Base-by-base conservation (phyloP, 1,140 invertebrate genomes). In the Ditylenchus dipsaci region DNA sequence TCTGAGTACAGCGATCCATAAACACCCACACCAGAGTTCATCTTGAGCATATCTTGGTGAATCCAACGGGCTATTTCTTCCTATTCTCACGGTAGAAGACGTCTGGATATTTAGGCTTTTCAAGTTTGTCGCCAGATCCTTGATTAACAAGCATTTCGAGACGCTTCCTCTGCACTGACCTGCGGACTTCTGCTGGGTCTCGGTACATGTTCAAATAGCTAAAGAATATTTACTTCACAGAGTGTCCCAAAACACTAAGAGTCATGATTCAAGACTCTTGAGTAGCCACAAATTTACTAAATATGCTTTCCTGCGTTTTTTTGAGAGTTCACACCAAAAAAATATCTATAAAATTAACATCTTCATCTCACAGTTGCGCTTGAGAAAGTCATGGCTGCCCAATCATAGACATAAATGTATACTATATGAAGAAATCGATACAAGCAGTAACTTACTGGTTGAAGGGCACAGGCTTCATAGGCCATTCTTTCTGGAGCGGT, bases 401-500 rank as follows among this genome's bases (percentile, higher is more conserved):
- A n/a, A n/a, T n/a, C n/a, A n/a, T n/a, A n/a, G n/a, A n/a, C n/a
- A n/a, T n/a, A n/a, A 38, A 38, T 38, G 33, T 38, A 38, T 5
- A 38, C n/a, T n/a, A n/a, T n/a, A 13, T 45, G 43, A 27, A 61
- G 26, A 43, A n/a, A 1, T 56, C 9, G 13, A 0, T 42, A 42
- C 11, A 27, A 43, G 65, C 63, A 63, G n/a, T n/a, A 60, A 70
- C 78, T 82, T 81, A 87, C 85, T 83, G 66, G 73, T 87, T 91
- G 79, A 97, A 96, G 3, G 93, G 87, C 84, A 90, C 77, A 42
- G 80, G 78, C 76, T 86, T 88, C 38, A 88, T 80, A 0, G 93
- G 93, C 78, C 90, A 94, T 88, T 89, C 91, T 76, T 86, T 85
- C 84, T 95, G 92, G 61, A 87, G 87, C 30, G 86, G 86, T 42